Conservation (phyloP, 1,140 invertebrate species). For the Drosophila hydei region DNA sequence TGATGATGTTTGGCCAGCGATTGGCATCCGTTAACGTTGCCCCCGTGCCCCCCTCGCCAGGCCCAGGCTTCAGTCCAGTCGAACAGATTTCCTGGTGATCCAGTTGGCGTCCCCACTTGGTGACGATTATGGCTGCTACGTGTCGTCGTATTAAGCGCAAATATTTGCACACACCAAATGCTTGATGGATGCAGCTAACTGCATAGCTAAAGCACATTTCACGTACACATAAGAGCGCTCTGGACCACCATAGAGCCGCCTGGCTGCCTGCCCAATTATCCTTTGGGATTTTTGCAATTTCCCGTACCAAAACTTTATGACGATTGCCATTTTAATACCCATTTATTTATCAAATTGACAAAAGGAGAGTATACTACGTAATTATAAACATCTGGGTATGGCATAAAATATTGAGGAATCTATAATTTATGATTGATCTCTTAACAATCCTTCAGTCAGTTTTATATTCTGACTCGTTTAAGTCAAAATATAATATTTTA, state of each 20-base stretch:
- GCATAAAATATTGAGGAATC: too few species aligned
- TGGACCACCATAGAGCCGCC: neutral
- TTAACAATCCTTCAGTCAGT: too few species aligned
- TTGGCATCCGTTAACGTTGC: slow-evolving; percentile 23
- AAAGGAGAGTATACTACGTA: neutral
- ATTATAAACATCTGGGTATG: too few species aligned
- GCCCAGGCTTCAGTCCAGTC: neutral
- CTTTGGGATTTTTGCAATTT: slow-evolving; percentile 38
- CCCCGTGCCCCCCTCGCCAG: neutral
- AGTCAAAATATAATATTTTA: too few species aligned
- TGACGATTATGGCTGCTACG: slow-evolving; percentile 59
- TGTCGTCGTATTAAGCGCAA: slow-evolving; percentile 73
- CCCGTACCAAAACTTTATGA: slow-evolving; percentile 12
- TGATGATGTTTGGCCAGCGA: slow-evolving; percentile 76
- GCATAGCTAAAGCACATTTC: slow-evolving; percentile 57
- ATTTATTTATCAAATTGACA: too few species aligned
- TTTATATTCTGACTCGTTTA: too few species aligned
- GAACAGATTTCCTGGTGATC: neutral
- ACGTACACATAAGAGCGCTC: slow-evolving; percentile 14
- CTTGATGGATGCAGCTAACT: slow-evolving; percentile 74
- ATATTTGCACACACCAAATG: slow-evolving; percentile 79
- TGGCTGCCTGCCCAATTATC: slow-evolving; percentile 8
- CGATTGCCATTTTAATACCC: slow-evolving; percentile 39
- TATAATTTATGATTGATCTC: too few species aligned
- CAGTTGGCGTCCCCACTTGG: slow-evolving; percentile 20